Base-by-base conservation (phyloP, 2,113 vertebrate species). In the Ophthalmolycus amberensis region DNA sequence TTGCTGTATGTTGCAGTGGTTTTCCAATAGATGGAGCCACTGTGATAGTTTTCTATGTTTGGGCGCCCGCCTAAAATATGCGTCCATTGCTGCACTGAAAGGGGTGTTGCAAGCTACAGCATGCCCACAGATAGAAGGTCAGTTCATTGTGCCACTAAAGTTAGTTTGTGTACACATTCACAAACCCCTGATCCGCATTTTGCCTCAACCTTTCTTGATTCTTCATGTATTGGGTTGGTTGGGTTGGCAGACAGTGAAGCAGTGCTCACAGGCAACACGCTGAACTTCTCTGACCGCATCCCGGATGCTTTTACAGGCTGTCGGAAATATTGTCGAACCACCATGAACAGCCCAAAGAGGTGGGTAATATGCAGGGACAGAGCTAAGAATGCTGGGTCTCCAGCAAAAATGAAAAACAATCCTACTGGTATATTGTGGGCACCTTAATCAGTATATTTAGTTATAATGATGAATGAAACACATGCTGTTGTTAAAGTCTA, bases 21-120 rank as follows among this genome's bases (percentile, higher is more conserved):
- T 78, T 48, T 76, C 80, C 90, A 70, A 42, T 62, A 27, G 90
- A 70, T 88, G 88, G 88, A 80, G 80, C 77, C 42, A 77, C 62
- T 79, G 69, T 72, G 66, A 58, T 59, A 40, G 65, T 58, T 75
- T 64, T 75, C 10, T 68, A 20, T 60, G 16, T 58, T n/a, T 10
- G 9, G 6, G 6, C n/a, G 8, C 75, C 32, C 34, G 16, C 10
- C 9, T 9, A 69, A 64, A 71, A 32, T 22, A 8, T 29, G 32
- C n/a, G 42, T 16, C 38, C 16, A 29, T 32, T 14, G n/a, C 37
- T 44, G 42, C 14, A 4, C 15, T 6, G 46, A 38, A 40, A 40
- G 32, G 5, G 14, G 15, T 5, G 3, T 10, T 65, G 66, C 38
- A 71, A 69, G 37, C 46, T 40, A 25, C 16, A 37, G 5, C 5